Percentiles rank a stretch among this genome's conserved stretches.
phyloP scores from a whole-genome alignment of 2,888 invertebrate species.

The Auanema freiburgensis region DNA sequence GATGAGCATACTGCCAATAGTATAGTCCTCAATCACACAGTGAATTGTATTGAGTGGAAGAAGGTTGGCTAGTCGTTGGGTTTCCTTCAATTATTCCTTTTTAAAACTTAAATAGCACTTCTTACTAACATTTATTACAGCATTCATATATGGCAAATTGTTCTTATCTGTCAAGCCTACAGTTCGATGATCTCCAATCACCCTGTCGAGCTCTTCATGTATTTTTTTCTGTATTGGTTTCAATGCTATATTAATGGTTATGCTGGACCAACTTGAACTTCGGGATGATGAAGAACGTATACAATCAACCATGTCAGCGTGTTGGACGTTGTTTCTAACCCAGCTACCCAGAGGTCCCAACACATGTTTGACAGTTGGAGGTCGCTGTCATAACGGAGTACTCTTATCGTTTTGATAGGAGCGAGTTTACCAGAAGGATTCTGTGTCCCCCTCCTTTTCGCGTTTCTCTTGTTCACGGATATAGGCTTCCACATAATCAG shows the following conservation, averaged over 20 bases:
- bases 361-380: slow-evolving; percentile 34
- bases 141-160: background rate
- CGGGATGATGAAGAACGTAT: slow-evolving; percentile 27
- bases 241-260: too few relatives aligned
- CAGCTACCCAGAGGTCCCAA: slow-evolving; percentile 46
- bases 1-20: too few relatives aligned
- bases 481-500: slow-evolving; percentile 34
- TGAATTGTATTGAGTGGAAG: background rate
- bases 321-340: slow-evolving; percentile 46
- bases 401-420: too few relatives aligned
- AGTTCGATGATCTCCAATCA: background rate
- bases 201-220: background rate
- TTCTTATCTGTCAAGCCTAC: background rate
- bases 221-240: slow-evolving; percentile 4
- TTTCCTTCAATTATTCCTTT: slow-evolving; percentile 3
- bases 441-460: slow-evolving; percentile 23
- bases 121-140: background rate
- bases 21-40: background rate
- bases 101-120: background rate
- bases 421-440: slow-evolving; percentile 30
- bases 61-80: background rate
- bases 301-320: slow-evolving; percentile 34
- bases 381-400: too few relatives aligned
- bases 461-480: slow-evolving; percentile 30
- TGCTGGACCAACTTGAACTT: slow-evolving; percentile 23